These are phyloP conservation scores for Tuberolachnus salignus DNA, from an alignment of 2,888 invertebrate species.

Conservation along the genomic window DNA sequence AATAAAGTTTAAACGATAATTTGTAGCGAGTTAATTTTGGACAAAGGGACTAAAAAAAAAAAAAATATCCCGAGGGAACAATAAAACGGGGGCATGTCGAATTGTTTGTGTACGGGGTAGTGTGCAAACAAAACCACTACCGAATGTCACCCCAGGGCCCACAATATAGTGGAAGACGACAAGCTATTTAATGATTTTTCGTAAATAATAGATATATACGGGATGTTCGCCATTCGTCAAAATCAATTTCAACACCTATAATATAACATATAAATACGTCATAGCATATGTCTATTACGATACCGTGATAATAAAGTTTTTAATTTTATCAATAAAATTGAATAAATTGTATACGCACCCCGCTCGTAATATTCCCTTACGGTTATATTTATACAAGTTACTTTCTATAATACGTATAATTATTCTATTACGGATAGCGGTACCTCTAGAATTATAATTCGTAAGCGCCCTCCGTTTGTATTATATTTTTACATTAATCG, in stretches of 20 bases:
- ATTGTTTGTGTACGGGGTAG: conserved; percentile 26
- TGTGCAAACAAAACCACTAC: conserved; percentile 44
- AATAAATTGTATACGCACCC: no score
- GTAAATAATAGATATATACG: conserved; percentile 20
- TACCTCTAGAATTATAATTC: no score
- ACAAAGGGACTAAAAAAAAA: conserved; percentile 46
- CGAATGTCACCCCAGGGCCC: conserved; percentile 40
- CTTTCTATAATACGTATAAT: no score
- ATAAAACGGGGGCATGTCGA: conserved; percentile 46
- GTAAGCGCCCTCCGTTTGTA: no score
- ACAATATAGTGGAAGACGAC: conserved; percentile 29
- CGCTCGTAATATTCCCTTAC: no score
- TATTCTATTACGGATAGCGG: no score
- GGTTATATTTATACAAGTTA: no score
- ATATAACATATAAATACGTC: no score
- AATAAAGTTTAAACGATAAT: conserved; percentile 46
- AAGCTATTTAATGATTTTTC: conserved; percentile 43
- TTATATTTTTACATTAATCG: no score
- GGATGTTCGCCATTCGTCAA: not conserved
- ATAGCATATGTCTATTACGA: not conserved
- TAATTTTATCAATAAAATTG: no score
- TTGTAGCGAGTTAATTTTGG: conserved; percentile 20
- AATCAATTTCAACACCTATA: conserved; percentile 7
- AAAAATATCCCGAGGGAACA: conserved; percentile 48
- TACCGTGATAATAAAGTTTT: no score